Base-by-base conservation (phyloP, 2,113 vertebrate genomes). In the Callocephalon fimbriatum region DNA sequence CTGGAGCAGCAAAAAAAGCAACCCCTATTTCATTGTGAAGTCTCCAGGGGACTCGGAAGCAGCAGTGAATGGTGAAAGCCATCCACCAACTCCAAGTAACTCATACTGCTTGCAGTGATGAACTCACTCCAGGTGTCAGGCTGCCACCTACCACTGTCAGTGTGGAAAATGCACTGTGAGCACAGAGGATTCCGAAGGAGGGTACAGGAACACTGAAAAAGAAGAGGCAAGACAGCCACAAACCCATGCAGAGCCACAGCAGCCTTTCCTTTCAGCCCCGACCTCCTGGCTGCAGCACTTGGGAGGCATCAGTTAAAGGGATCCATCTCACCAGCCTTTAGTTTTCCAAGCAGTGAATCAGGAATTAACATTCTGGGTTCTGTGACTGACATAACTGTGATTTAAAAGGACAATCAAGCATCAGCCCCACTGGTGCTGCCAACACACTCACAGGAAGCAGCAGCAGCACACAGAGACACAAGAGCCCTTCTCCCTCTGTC, bases 391-490 rank as follows among this genome's bases (percentile, higher is more conserved):
- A 98, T 98, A 98, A 98, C 98, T 98, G 96, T 96, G 98, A 98
- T 98, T 98, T 98, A 91, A 98, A 98, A 98, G 97, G 98, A 95
- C 96, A 97, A 98, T 98, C 98, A 98, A 98, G 98, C 98, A 98
- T 97, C 90, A 94, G 26, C 92, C 95, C 93, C 95, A 47, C 95
- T 94, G 78, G 96, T 22, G 29, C 94, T 94, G 95, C 92, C 86
- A 95, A 85, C 31, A 90, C 66, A 44, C 74, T 85, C 95, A 82
- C 62, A 53, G 31, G 87, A 90, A 50, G 85, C 44, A 88, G 80
- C 95, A 77, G 70, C 75, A 66, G 8, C 29, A 23, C 32, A 42
- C 27, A 63, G 72, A 70, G 73, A 56, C 85, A 62, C 29, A 75
- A 48, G 40, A 7, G 16, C 58, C 15, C 0, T 29, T 83, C 56